Base-by-base conservation (phyloP, 2,113 vertebrate species). In the Aix galericulata region DNA sequence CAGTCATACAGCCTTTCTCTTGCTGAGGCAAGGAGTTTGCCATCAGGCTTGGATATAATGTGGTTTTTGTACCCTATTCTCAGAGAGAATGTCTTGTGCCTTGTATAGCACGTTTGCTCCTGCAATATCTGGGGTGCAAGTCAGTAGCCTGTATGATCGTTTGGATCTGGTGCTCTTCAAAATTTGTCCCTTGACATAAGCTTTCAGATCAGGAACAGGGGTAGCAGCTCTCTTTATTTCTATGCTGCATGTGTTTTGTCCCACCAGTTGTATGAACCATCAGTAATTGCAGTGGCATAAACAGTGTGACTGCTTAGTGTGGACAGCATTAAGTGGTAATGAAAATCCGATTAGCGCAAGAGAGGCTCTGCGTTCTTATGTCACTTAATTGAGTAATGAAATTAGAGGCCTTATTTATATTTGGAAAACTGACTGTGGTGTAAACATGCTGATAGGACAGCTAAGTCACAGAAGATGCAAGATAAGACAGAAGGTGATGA, bases 381-480 rank as follows among this genome's bases (percentile, higher is more conserved):
- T 78, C 60, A 38, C 53, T 78, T 89, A 82, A 89, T 86, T 87
- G 42, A 22, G 32, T 93, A 58, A 87, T 79, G 21, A 82, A 87
- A 92, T 82, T 53, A 73, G 62, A 58, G 58, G 23, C 55, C 59
- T 84, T 81, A 22, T 44, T 84, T 92, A n/a, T 55, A 7, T 53
- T 25, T 2, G 2, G 38, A 82, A 68, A 84, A 17, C 56, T 72
- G 80, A 38, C 52, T 40, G 26, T 58, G 31, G 48, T 58, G 21
- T 75, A 34, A 87, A 69, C 0, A 0, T 40, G 66, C 53, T 58
- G 53, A 17, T 34, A 4, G 38, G 68, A 31, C 22, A 9, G 4
- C 77, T 27, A 21, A 55, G 26, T 17, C 27, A 6, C 21, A 31
- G 34, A 55, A 79, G 11, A 17, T 32, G 23, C 7, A n/a, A 64